Base-by-base conservation (phyloP, 2,797 vertebrate species). In the Paratrypauchen microcephalus region DNA sequence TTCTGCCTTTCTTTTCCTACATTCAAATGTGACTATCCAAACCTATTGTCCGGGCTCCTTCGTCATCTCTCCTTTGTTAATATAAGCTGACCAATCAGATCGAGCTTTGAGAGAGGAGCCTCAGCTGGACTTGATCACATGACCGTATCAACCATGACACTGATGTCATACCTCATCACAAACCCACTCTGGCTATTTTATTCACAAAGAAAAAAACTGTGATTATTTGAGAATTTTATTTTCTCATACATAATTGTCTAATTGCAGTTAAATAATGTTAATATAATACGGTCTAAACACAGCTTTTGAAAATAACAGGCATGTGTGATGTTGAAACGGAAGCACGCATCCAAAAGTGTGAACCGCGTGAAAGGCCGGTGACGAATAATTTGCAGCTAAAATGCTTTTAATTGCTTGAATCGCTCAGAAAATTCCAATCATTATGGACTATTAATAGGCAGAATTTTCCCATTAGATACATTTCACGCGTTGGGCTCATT, bases 341-440 rank as follows among this genome's bases (percentile, higher is more conserved):
- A 82, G 56, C 68, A 55, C 9, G 21, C 78, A 59, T 65, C 70
- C 69, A 66, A 47, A 73, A 8, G 68, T 63, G 66, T 61, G 68
- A 24, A 59, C 77, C 52, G 75, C n/a, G n/a, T 61, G 26, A 45
- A 68, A 50, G 83, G 79, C 68, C 80, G 64, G 71, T 62, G 70
- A 77, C 80, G 80, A 83, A 87, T 87, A 69, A 86, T 86, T 85
- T 83, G 81, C 79, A 71, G 81, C 74, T 81, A 82, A 85, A 89
- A 85, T 24, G 73, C 61, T 79, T 87, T 73, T 82, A 84, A 89
- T 85, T 86, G 76, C 85, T 77, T 68, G 80, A 87, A 87, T 86
- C 86, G 79, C 76, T 87, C 75, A 79, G 79, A 88, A 86, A 85
- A 82, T 84, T 76, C 68, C 72, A 81, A 83, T 91, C 79, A 86